Evolutionary conservation across 2,113 vertebrate genomes (phyloP).

Genomic region (Atlantisia rogersi): DNA sequence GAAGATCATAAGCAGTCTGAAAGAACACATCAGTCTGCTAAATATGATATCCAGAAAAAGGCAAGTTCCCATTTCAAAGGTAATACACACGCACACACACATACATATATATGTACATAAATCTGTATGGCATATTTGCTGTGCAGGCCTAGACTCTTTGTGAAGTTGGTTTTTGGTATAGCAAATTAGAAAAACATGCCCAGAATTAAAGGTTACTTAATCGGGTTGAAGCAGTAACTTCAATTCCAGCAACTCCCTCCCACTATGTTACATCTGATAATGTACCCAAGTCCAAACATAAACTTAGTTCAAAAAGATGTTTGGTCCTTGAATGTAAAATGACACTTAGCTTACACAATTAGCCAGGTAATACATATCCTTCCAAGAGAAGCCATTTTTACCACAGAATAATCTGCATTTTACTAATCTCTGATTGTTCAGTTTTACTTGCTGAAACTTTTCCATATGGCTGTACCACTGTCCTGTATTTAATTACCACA

Average conservation of each 20-base stretch:
- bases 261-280: slow-evolving; percentile 74
- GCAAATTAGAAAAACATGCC: slow-evolving; percentile 80
- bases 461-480: slow-evolving; percentile 47
- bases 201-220: slow-evolving; percentile 74
- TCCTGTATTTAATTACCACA: slow-evolving; percentile 62
- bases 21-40: slow-evolving; percentile 2
- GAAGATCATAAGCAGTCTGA: slow-evolving; percentile 34
- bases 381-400: slow-evolving; percentile 52
- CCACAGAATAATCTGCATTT: slow-evolving; percentile 46
- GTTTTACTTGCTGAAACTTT: slow-evolving; percentile 51
- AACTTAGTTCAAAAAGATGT: slow-evolving; percentile 74
- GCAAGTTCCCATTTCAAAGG: slow-evolving; percentile 71
- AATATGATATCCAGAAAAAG: slow-evolving; percentile 56
- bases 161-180: slow-evolving; percentile 71
- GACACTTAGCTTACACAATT: slow-evolving; percentile 65
- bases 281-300: slow-evolving; percentile 73
- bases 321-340: slow-evolving; percentile 66
- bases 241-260: slow-evolving; percentile 63
- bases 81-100: neutral
- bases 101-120: neutral
- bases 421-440: slow-evolving; percentile 42
- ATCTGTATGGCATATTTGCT: slow-evolving; percentile 65
- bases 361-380: slow-evolving; percentile 60
- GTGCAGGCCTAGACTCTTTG: slow-evolving; percentile 45
- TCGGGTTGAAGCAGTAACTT: slow-evolving; percentile 67